Base-by-base conservation (phyloP, 2,888 invertebrate genomes). In the Lasioglossum marginatum region DNA sequence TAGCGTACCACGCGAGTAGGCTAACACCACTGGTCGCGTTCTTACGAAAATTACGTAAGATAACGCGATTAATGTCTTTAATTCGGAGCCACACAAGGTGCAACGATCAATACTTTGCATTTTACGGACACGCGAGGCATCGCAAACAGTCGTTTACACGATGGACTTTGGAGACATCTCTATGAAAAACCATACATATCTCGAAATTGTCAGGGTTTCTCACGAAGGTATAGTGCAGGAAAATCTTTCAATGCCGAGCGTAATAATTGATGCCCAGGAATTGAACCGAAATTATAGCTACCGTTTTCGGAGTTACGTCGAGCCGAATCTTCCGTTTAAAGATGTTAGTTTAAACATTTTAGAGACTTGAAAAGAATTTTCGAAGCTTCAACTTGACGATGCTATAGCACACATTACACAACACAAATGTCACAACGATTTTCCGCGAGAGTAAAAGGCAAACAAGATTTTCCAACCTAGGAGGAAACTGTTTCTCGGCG, bases 71-170 rank as follows among this genome's bases (percentile, higher is more conserved):
- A 23, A 71, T 72, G 16, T 52, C 52, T 79, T 85, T 85, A 85
- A 76, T 83, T 83, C 83, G 45, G 66, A 66, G 57, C 79, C n/a
- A 71, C n/a, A 73, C 72, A 14, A 79, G 27, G 48, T 60, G 76
- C 66, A 72, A 68, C 85, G 85, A 85, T 85, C 85, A 37, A 85
- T 85, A 85, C 85, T 76, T 68, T 31, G 40, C 79, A 73, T 83
- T 83, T 85, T 73, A 79, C 57, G 40, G 57, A 57, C 75, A 52
- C 37, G 12, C 72, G 19, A 66, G 8, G 57, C 63, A 72, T 45
- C n/a, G n/a, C 34, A n/a, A 75, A 75, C 75, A 31, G 74, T 48
- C 70, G 60, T 82, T 71, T 37, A 40, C 23, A 27, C 34, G 27
- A 48, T 48, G 16, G 73, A 8, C 31, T 48, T 60, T n/a, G 10